Percentiles rank a stretch among this genome's conserved stretches.
These are phyloP conservation scores for Andrena minutula DNA, from an alignment of 2,888 invertebrate species.

Conservation along the genomic window DNA sequence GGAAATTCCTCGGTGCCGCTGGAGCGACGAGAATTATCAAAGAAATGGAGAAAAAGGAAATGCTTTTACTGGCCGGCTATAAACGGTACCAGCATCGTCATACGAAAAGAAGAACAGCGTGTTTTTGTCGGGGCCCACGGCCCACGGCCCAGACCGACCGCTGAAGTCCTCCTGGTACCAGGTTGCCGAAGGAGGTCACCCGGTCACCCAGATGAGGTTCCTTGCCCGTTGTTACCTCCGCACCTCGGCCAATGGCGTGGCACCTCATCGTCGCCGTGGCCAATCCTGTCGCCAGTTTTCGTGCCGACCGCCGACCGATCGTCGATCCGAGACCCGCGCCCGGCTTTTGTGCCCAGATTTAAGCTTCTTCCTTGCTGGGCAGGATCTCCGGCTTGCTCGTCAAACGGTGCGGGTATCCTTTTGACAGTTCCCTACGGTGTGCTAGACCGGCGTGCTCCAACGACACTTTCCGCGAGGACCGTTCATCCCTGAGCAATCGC, in stretches of 20 bases:
- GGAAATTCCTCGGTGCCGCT: neutral
- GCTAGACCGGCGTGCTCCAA: slow-evolving; percentile 3
- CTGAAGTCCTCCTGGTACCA: slow-evolving; percentile 73
- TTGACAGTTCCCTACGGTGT: slow-evolving; percentile 50
- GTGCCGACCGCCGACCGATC: slow-evolving; percentile 70
- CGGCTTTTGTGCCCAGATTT: slow-evolving; percentile 80
- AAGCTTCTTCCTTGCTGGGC: slow-evolving; percentile 82
- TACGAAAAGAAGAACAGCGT: slow-evolving; percentile 46
- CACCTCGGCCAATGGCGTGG: slow-evolving; percentile 70
- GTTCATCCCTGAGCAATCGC: neutral
- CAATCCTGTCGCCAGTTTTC: slow-evolving; percentile 78
- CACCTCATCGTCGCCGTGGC: slow-evolving; percentile 72
- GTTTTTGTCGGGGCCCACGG: slow-evolving; percentile 46
- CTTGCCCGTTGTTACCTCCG: slow-evolving; percentile 77
- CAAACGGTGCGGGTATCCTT: slow-evolving; percentile 49
- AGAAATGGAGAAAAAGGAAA: slow-evolving; percentile 1
- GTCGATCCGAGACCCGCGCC: slow-evolving; percentile 73
- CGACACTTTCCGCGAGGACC: neutral
- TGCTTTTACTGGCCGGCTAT: slow-evolving; percentile 30
- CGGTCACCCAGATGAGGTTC: slow-evolving; percentile 84
- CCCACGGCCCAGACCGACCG: slow-evolving; percentile 32
- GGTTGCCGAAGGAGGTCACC: slow-evolving; percentile 81
- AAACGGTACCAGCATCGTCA: slow-evolving; percentile 26
- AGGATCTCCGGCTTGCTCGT: slow-evolving; percentile 75
- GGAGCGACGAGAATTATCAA: slow-evolving; percentile 20